These are phyloP conservation scores for Dicyrtomina minuta DNA, from an alignment of 2,888 invertebrate genomes.

Conservation along the genomic window DNA sequence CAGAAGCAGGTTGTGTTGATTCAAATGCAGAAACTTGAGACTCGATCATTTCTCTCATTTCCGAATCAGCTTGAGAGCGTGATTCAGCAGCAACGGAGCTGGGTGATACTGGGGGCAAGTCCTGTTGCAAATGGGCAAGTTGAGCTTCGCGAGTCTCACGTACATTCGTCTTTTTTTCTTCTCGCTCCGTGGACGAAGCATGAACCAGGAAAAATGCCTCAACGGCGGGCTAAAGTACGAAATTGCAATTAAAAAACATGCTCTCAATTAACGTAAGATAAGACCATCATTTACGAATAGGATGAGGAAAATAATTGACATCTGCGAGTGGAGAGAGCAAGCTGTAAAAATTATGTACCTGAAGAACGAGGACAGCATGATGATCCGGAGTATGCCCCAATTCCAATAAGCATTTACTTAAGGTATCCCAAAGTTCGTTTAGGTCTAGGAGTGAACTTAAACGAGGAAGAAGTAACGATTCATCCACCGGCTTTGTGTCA, in stretches of 20 bases:
- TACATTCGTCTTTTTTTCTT: slow-evolving; percentile 49
- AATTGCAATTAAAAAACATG: too few species aligned
- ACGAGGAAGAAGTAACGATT: slow-evolving; percentile 58
- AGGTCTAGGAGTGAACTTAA: slow-evolving; percentile 72
- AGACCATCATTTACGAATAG: not conserved
- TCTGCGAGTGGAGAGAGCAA: not conserved
- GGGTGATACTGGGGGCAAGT: slow-evolving; percentile 52
- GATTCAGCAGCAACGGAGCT: slow-evolving; percentile 27
- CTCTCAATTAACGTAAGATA: not conserved
- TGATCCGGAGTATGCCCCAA: slow-evolving; percentile 81
- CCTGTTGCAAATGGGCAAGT: slow-evolving; percentile 56
- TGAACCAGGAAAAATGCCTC: slow-evolving; percentile 89
- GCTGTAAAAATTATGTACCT: slow-evolving; percentile 57
- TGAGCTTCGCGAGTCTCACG: slow-evolving; percentile 58
- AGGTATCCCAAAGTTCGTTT: slow-evolving; percentile 73
- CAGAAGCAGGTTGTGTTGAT: slow-evolving; percentile 44
- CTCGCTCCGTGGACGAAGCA: slow-evolving; percentile 63
- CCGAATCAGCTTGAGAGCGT: slow-evolving; percentile 38
- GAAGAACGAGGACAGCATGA: slow-evolving; percentile 81
- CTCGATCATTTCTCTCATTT: slow-evolving; percentile 47
- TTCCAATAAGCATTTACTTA: slow-evolving; percentile 75
- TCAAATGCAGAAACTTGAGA: slow-evolving; percentile 39
- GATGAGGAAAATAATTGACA: not conserved
- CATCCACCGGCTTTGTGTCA: slow-evolving; percentile 45
- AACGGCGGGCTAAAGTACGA: slow-evolving; percentile 68